Conservation (phyloP, 2,113 vertebrate species). For the Corythoichthys haematopterus region DNA sequence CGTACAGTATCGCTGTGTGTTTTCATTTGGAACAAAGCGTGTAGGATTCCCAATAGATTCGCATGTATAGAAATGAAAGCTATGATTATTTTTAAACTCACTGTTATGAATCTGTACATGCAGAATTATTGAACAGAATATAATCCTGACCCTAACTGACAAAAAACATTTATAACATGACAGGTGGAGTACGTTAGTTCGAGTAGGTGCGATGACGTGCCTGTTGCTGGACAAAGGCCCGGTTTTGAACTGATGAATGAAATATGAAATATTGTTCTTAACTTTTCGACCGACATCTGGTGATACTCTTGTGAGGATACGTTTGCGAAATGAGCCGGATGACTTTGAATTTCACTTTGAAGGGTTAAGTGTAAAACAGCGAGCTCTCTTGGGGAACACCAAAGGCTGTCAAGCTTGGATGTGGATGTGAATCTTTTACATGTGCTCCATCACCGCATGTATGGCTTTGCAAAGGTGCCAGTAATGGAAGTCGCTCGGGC, state of each 20-base stretch:
- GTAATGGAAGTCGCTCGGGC: slow-evolving; percentile 48
- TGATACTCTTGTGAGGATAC: not conserved
- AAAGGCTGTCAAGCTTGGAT: slow-evolving; percentile 11
- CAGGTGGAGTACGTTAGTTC: not conserved
- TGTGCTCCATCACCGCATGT: slow-evolving; percentile 9
- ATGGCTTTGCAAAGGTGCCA: slow-evolving; percentile 24
- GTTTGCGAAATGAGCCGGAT: not conserved
- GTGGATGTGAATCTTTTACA: slow-evolving; percentile 11
- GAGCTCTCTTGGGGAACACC: slow-evolving; percentile 9
- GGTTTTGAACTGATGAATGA: not conserved
- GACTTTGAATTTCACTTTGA: slow-evolving; percentile 18
- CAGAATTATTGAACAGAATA: not conserved
- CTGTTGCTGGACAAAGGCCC: not conserved
- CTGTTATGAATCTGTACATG: not conserved
- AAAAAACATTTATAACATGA: not conserved
- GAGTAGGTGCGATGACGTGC: not conserved
- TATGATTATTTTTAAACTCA: not conserved
- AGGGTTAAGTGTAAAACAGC: slow-evolving; percentile 17
- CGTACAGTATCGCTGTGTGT: not conserved
- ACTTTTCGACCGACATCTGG: slow-evolving; percentile 1
- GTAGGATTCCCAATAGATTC: not conserved
- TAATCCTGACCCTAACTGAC: not conserved
- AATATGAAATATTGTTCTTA: slow-evolving; percentile 3
- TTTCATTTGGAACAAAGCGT: not conserved
- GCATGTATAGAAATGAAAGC: not conserved